Percentiles rank a stretch among this genome's conserved stretches.
These are phyloP conservation scores for Echinometra lucunter DNA, from an alignment of 53 echinoderm and acorn worm genomes.

Conservation along the genomic window DNA sequence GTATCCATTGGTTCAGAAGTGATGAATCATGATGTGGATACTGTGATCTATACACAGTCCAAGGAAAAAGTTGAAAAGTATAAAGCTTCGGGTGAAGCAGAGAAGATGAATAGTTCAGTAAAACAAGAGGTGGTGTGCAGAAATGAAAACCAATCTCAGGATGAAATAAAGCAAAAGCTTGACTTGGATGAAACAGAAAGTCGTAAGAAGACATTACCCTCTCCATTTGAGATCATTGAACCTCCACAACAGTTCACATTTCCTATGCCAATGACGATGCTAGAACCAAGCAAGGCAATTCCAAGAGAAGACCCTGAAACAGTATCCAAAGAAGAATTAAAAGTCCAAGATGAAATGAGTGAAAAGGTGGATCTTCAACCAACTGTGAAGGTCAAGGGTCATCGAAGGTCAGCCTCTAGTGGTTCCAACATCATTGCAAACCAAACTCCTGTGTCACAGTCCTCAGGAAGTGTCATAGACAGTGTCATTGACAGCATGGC, in stretches of 20 bases:
- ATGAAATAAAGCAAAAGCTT: neutral
- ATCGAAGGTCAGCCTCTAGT: slow-evolving; percentile 58
- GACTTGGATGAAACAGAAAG: neutral
- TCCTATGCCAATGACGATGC: slow-evolving; percentile 66
- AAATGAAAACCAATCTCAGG: neutral
- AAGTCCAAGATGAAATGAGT: neutral
- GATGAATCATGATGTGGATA: neutral
- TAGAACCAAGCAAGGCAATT: slow-evolving; percentile 40
- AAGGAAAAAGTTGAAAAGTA: neutral
- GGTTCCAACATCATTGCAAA: slow-evolving; percentile 37
- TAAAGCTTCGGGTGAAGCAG: neutral
- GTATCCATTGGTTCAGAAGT: neutral
- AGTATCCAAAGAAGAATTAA: neutral
- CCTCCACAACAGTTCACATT: neutral
- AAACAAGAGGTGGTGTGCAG: neutral
- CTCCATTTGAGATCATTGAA: slow-evolving; percentile 26
- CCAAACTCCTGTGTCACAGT: neutral
- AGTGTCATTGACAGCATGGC: neutral
- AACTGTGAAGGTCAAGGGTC: neutral
- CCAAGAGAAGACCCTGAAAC: neutral
- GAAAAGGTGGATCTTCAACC: neutral
- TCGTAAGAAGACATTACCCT: neutral
- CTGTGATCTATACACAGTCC: neutral
- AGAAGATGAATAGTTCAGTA: neutral
- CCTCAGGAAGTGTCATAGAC: neutral